phyloP scores from a whole-genome alignment of 1,140 invertebrate species.

The Oryctes rhinoceros region DNA sequence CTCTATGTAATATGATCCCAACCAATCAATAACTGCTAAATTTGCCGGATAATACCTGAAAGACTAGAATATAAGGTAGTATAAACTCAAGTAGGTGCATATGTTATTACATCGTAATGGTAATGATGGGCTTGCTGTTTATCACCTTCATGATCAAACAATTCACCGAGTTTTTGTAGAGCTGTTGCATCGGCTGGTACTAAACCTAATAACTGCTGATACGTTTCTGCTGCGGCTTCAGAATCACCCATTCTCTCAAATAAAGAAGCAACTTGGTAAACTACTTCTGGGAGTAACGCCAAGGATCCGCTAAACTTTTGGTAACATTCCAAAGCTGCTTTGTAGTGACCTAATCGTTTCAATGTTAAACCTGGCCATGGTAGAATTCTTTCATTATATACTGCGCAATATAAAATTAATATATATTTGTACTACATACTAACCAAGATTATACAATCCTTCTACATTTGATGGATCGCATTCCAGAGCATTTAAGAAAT shows the following conservation, averaged over 20 bases:
- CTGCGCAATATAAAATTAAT: no score
- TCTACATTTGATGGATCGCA: slow-evolving; percentile 87
- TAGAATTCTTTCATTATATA: background rate
- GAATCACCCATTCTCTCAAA: slow-evolving; percentile 79
- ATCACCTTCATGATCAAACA: slow-evolving; percentile 86
- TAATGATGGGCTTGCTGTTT: slow-evolving; percentile 93
- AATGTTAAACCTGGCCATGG: slow-evolving; percentile 71
- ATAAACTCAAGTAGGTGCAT: background rate
- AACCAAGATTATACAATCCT: slow-evolving; percentile 90
- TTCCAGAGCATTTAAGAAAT: slow-evolving; percentile 80
- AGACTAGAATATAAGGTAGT: slow-evolving; percentile 66
- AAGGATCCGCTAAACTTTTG: slow-evolving; percentile 71
- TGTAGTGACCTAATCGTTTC: slow-evolving; percentile 74
- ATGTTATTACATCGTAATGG: slow-evolving; percentile 79
- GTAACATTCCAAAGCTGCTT: slow-evolving; percentile 83
- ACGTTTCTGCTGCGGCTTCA: slow-evolving; percentile 84
- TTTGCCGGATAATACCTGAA: slow-evolving; percentile 91
- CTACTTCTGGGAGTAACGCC: slow-evolving; percentile 76
- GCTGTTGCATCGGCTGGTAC: slow-evolving; percentile 86
- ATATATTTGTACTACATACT: slow-evolving; percentile 42
- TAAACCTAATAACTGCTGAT: slow-evolving; percentile 85
- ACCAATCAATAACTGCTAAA: slow-evolving; percentile 89
- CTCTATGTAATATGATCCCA: slow-evolving; percentile 91
- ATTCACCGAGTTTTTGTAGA: slow-evolving; percentile 82
- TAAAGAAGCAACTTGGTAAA: slow-evolving; percentile 86